Evolutionary conservation across 1,140 invertebrate genomes (phyloP).

Genomic region (Pachyrhynchus sulphureomaculatus): DNA sequence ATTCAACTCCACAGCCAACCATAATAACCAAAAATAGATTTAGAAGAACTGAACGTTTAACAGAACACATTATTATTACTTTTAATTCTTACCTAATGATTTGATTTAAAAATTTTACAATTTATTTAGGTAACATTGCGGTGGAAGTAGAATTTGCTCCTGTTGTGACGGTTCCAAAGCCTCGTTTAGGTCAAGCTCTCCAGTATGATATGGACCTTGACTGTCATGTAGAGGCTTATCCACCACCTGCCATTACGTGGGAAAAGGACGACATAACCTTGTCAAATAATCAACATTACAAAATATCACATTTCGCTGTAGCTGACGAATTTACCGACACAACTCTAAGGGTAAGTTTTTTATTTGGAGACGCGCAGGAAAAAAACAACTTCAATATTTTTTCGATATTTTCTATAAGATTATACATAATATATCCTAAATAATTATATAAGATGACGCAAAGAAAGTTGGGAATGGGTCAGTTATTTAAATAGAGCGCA

Average conservation of each 20-base stretch:
- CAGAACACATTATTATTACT: too few relatives aligned
- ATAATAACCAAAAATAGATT: too few relatives aligned
- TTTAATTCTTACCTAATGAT: too few relatives aligned
- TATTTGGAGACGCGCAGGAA: background rate
- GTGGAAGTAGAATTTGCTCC: conserved; percentile 88
- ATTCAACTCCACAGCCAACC: too few relatives aligned
- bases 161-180: conserved; percentile 78
- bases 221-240: conserved; percentile 90
- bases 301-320: conserved; percentile 85
- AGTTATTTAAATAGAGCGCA: too few relatives aligned
- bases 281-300: conserved; percentile 83
- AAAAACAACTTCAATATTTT: background rate
- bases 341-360: conserved; percentile 58
- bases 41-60: too few relatives aligned
- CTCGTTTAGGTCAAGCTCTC: conserved; percentile 80
- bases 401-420: background rate
- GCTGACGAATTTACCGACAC: conserved; percentile 89
- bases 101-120: background rate
- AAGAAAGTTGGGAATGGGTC: too few relatives aligned
- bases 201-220: conserved; percentile 92
- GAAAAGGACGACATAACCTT: conserved; percentile 77
- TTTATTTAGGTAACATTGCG: conserved; percentile 69
- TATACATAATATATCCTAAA: too few relatives aligned
- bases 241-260: conserved; percentile 85
- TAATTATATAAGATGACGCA: too few relatives aligned